Percentiles rank a stretch among this genome's conserved stretches.
Evolutionary conservation across 1,140 invertebrate genomes (phyloP).

Genomic region (Lycorma delicatula): DNA sequence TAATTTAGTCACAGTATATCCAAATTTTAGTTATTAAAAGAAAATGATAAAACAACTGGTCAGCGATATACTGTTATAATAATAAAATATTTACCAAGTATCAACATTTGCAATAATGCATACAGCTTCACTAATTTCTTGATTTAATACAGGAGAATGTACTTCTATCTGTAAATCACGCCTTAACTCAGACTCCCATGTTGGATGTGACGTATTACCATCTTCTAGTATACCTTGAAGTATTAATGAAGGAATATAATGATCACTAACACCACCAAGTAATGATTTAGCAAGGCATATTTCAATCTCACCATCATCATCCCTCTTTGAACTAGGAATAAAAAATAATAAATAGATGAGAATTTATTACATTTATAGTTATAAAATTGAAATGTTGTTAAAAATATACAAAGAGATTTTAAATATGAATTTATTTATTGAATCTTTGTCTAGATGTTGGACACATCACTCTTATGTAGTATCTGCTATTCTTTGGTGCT

Average conservation of each 20-base stretch:
- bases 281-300: not conserved
- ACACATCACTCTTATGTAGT: too few relatives aligned
- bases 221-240: constrained; percentile 48
- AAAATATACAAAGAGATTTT: too few relatives aligned
- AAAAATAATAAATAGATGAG: not conserved
- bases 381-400: too few relatives aligned
- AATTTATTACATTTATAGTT: constrained; percentile 25
- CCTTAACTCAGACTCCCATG: constrained; percentile 43
- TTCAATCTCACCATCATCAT: constrained; percentile 37
- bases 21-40: too few relatives aligned
- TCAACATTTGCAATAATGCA: constrained; percentile 78
- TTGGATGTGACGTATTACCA: constrained; percentile 24
- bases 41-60: too few relatives aligned
- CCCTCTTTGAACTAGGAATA: constrained; percentile 22
- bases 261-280: constrained; percentile 53
- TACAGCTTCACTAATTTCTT: constrained; percentile 65
- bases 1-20: too few relatives aligned
- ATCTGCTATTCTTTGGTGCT: too few relatives aligned
- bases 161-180: constrained; percentile 46
- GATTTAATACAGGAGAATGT: constrained; percentile 51
- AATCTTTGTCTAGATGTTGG: too few relatives aligned
- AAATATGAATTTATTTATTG: too few relatives aligned
- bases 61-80: not conserved
- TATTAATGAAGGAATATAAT: constrained; percentile 67
- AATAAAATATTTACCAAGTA: constrained; percentile 52